phyloP scores from a whole-genome alignment of 2,888 invertebrate species.

The Acleris emargana region DNA sequence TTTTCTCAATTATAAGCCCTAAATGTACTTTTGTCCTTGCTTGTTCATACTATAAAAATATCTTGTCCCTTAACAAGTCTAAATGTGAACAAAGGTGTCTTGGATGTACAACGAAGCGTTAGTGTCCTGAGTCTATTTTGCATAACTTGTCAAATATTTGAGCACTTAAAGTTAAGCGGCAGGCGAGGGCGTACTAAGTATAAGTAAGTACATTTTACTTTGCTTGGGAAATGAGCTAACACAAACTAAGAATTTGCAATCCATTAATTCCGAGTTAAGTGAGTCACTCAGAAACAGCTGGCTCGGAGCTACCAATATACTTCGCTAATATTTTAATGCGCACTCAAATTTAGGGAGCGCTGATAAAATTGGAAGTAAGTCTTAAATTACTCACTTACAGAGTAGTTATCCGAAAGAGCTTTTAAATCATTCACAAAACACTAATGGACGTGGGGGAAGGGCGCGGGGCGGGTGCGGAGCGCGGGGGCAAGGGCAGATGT shows the following conservation, averaged over 20 bases:
- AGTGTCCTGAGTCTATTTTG: constrained; percentile 30
- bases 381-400: constrained; percentile 84
- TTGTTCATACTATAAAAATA: too few species aligned
- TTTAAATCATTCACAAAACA: constrained; percentile 85
- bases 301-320: constrained; percentile 44
- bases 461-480: constrained; percentile 47
- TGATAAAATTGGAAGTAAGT: constrained; percentile 83
- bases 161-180: constrained; percentile 32
- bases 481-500: constrained; percentile 64
- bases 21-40: too few species aligned
- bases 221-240: constrained; percentile 35
- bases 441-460: constrained; percentile 80
- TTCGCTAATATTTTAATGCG: constrained; percentile 78
- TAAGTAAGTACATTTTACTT: constrained; percentile 36
- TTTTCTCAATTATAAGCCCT: too few species aligned
- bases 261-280: constrained; percentile 57
- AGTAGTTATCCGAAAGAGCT: constrained; percentile 84
- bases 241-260: constrained; percentile 49
- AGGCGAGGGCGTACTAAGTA: constrained; percentile 30
- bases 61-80: too few species aligned
- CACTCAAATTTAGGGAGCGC: constrained; percentile 82
- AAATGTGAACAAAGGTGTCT: background rate
- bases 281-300: constrained; percentile 54
- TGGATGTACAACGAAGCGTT: constrained; percentile 1
- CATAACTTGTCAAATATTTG: constrained; percentile 36